Evolutionary conservation across 2,888 invertebrate species (phyloP), one percentile per base, ranked within the genome.

Genomic region (Griposia aprilina): DNA sequence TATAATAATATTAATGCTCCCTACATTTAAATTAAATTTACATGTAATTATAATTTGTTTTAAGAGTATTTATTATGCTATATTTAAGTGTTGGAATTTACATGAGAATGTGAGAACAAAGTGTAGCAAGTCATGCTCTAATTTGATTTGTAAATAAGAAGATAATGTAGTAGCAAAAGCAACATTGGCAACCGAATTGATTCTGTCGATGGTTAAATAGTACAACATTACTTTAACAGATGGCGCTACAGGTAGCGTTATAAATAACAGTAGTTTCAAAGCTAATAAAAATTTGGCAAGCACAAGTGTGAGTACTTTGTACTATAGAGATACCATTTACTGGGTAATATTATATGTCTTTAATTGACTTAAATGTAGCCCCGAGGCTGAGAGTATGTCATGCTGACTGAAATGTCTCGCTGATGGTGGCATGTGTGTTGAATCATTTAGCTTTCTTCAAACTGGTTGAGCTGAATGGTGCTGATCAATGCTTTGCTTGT

Each of bases 241-340:
- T 86, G 87, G 74, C 83, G 78, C 62, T 57, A 36, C 60, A 4
- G 15, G 13, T 63, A 26, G 20, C 69, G 63, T 62, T 63, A 36
- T 11, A n/a, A n/a, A 20, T 45, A 48, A 48, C 20, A 17, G 5
- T n/a, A 30, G 7, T 15, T n/a, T n/a, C 17, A n/a, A n/a, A 23
- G n/a, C n/a, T n/a, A 8, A n/a, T 15, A 8, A 15, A 63, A 41
- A 23, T 41, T 63, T 41, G 41, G n/a, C 15, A n/a, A 41, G n/a
- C 15, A 20, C 5, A 36, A 0, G 10, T 17, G 17, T 1, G 26
- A 59, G 15, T 36, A 36, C 10, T 20, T 30, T 23, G 20, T 62
- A 23, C 11, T 11, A 36, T 36, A 36, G 36, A 62, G 62, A 5
- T 23, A 30, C 10, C 5, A 30, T 30, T 20, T 20, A 20, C 10